Evolutionary conservation across 2,888 invertebrate genomes (phyloP).

Genomic region (Ischnura elegans): DNA sequence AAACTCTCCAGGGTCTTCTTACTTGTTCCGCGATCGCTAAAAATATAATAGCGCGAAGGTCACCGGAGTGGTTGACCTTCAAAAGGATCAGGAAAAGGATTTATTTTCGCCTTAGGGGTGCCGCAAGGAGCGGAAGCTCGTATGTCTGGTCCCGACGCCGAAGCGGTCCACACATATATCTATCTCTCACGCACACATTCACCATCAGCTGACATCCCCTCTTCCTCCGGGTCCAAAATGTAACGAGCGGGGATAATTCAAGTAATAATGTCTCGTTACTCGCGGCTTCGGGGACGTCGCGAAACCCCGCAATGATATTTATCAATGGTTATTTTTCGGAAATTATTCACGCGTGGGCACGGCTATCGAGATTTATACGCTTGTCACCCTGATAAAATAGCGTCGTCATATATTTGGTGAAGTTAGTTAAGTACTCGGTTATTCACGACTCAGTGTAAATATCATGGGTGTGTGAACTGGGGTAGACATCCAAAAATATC

Average conservation of each 20-base stretch:
- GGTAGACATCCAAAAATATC: no score
- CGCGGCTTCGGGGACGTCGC: not conserved
- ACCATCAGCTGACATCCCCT: not conserved
- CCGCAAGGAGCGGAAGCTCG: not conserved
- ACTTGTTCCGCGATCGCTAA: not conserved
- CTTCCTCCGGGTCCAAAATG: not conserved
- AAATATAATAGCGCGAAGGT: conserved; percentile 34
- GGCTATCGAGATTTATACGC: no score
- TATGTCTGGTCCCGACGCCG: not conserved
- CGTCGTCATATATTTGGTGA: no score
- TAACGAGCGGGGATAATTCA: not conserved
- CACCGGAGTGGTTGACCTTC: not conserved
- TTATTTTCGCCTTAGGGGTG: not conserved
- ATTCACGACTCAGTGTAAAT: no score
- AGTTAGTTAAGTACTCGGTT: no score
- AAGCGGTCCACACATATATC: not conserved
- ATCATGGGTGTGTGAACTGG: no score
- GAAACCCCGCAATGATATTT: not conserved
- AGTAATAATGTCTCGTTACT: not conserved
- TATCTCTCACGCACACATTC: not conserved
- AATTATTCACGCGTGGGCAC: no score
- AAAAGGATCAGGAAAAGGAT: not conserved
- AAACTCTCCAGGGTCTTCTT: not conserved
- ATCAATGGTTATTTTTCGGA: not conserved
- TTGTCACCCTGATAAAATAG: no score